phyloP scores from a whole-genome alignment of 2,888 invertebrate species.

The Cynaeus angustus region DNA sequence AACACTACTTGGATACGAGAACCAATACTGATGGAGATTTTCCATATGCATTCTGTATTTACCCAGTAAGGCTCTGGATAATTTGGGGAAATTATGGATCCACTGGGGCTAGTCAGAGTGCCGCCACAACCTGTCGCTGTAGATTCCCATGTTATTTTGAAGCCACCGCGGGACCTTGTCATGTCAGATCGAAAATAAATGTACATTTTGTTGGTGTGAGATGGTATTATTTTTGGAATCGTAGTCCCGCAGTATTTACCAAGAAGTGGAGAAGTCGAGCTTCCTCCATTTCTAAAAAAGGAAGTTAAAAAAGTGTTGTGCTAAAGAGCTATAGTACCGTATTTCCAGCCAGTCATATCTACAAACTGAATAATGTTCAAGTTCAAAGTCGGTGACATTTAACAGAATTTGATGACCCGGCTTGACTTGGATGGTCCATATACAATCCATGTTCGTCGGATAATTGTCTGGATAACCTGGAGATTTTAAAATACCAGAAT shows the following conservation, averaged over 20 bases:
- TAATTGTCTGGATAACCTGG: constrained; percentile 88
- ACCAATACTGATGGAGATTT: constrained; percentile 82
- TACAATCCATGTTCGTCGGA: constrained; percentile 81
- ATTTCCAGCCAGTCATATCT: constrained; percentile 83
- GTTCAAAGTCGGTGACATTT: constrained; percentile 77
- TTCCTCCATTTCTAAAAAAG: constrained; percentile 83
- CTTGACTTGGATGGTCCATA: constrained; percentile 85
- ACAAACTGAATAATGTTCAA: constrained; percentile 77
- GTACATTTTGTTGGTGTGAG: constrained; percentile 84
- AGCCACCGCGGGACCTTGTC: constrained; percentile 79
- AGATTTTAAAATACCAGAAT: constrained; percentile 81
- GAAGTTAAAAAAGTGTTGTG: not conserved
- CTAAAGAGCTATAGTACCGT: constrained; percentile 72
- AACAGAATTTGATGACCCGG: constrained; percentile 83
- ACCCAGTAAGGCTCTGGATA: constrained; percentile 78
- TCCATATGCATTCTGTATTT: constrained; percentile 87
- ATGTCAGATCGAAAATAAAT: constrained; percentile 85
- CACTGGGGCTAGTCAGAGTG: constrained; percentile 78
- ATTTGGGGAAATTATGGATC: constrained; percentile 88
- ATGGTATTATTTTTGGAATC: constrained; percentile 79
- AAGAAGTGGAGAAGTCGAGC: constrained; percentile 81
- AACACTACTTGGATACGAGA: constrained; percentile 80
- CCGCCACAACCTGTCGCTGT: constrained; percentile 87
- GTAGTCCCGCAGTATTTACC: constrained; percentile 85
- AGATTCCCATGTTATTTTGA: constrained; percentile 81